These are phyloP conservation scores for Toxostoma redivivum DNA, from an alignment of 2,113 vertebrate species.

Conservation along the genomic window DNA sequence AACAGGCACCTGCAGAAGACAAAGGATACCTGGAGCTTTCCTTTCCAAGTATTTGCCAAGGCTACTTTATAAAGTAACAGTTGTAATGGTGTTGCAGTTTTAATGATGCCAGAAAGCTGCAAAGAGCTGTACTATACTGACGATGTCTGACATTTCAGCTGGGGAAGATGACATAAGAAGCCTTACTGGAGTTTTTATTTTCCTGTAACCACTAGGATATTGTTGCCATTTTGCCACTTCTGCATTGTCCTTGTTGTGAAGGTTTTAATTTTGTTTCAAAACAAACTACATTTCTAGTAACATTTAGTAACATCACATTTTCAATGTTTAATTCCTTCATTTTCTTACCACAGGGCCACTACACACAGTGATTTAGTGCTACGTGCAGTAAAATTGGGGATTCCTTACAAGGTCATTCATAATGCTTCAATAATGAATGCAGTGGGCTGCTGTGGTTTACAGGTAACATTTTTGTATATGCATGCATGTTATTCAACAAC, in stretches of 20 bases:
- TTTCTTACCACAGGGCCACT: slow-evolving; percentile 81
- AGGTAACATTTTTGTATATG: slow-evolving; percentile 74
- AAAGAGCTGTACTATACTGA: neutral
- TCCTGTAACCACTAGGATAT: neutral
- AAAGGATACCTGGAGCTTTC: neutral
- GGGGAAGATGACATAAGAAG: neutral
- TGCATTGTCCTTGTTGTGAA: neutral
- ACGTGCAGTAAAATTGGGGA: slow-evolving; percentile 86
- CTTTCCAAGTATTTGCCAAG: neutral
- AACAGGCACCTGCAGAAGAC: neutral
- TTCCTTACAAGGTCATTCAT: slow-evolving; percentile 89
- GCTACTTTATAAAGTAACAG: neutral
- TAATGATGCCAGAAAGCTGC: neutral
- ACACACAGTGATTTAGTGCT: slow-evolving; percentile 95
- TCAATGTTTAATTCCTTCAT: neutral
- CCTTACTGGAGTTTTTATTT: neutral
- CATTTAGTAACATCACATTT: neutral
- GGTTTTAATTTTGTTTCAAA: neutral
- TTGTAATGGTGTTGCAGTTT: neutral
- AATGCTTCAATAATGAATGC: slow-evolving; percentile 97
- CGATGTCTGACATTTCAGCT: neutral
- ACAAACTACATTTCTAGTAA: neutral
- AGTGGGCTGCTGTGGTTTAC: slow-evolving; percentile 94
- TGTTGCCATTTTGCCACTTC: neutral
- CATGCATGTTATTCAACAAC: neutral